Evolutionary conservation across 2,888 invertebrate species (phyloP).

Genomic region (Callimorpha dominula): DNA sequence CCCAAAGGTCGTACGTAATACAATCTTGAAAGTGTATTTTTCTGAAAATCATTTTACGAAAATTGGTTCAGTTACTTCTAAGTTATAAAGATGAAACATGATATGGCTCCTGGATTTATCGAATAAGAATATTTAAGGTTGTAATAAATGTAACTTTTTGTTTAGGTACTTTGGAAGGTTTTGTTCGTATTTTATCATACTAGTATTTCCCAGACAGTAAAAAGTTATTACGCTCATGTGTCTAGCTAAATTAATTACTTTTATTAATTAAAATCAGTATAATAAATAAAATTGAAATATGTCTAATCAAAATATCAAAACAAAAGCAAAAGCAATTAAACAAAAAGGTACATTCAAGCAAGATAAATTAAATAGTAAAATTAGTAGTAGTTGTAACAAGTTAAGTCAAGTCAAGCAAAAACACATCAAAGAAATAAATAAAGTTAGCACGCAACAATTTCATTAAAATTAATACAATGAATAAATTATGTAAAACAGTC

Average conservation of each 20-base stretch:
- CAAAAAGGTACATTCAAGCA: too few species aligned
- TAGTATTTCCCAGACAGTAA: neutral
- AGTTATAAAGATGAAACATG: conserved; percentile 24
- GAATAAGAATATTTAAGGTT: conserved; percentile 9
- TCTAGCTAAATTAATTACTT: neutral
- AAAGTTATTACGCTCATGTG: conserved; percentile 10
- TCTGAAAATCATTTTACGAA: conserved; percentile 26
- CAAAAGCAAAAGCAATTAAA: too few species aligned
- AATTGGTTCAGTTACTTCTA: conserved; percentile 27
- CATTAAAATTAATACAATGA: too few species aligned
- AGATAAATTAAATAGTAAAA: too few species aligned
- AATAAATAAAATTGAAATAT: too few species aligned
- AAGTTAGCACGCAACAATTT: too few species aligned
- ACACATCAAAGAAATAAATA: too few species aligned
- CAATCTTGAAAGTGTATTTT: conserved; percentile 2
- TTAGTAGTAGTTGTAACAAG: too few species aligned
- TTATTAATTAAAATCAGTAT: too few species aligned
- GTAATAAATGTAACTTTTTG: conserved; percentile 9
- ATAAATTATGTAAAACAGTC: too few species aligned
- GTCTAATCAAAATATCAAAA: too few species aligned
- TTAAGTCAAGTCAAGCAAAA: too few species aligned
- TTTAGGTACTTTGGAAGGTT: conserved; percentile 10
- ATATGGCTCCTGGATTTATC: conserved; percentile 14
- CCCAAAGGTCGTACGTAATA: conserved; percentile 8
- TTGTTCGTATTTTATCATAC: neutral